phyloP scores from a whole-genome alignment of 2,888 invertebrate species.

The Eutolmus rufibarbis region DNA sequence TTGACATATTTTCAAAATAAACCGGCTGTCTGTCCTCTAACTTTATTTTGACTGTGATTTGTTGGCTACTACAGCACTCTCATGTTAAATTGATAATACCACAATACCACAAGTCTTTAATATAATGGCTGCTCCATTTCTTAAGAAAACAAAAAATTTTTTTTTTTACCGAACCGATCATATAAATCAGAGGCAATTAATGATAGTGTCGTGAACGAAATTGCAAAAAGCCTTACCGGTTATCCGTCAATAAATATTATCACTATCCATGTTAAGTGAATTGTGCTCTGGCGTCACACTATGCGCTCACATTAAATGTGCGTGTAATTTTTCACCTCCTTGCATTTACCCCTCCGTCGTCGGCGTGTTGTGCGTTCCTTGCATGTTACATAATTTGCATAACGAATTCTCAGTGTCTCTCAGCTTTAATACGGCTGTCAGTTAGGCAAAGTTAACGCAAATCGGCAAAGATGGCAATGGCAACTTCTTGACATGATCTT shows the following conservation, averaged over 20 bases:
- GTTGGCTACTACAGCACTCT: too few species aligned
- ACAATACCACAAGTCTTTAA: background rate
- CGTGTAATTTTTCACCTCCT: background rate
- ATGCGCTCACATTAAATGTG: background rate
- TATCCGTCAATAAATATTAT: background rate
- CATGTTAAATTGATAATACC: too few species aligned
- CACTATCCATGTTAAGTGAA: background rate
- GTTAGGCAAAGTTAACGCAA: background rate
- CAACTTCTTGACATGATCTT: conserved; percentile 17
- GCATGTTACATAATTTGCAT: conserved; percentile 21
- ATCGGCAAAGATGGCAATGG: conserved; percentile 25
- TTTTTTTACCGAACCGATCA: background rate
- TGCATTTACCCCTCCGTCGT: background rate
- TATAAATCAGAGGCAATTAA: background rate
- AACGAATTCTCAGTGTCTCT: background rate
- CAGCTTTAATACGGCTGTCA: background rate
- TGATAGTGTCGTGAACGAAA: background rate
- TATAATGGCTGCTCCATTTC: background rate
- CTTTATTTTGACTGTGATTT: too few species aligned
- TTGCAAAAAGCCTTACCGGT: background rate
- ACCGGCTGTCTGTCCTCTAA: too few species aligned
- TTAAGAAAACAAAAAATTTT: background rate
- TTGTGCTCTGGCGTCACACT: background rate
- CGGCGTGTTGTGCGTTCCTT: background rate
- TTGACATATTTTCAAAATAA: too few species aligned